Percentiles rank a stretch among this genome's conserved stretches.
These are phyloP conservation scores for Colletes gigas DNA, from an alignment of 1,140 invertebrate genomes.

Conservation along the genomic window DNA sequence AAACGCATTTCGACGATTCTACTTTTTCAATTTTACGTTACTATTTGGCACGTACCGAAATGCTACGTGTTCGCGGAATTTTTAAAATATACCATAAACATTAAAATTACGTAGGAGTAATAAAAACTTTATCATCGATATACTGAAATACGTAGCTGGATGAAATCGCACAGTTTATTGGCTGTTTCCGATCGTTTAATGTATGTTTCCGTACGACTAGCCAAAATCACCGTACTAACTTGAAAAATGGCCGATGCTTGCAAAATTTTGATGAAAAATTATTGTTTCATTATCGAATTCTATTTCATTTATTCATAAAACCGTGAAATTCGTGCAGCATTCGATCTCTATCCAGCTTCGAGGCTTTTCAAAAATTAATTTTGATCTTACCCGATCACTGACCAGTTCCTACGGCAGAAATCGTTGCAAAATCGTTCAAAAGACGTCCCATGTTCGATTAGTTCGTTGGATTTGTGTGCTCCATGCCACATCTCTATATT, in stretches of 20 bases:
- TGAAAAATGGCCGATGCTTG: too few species aligned
- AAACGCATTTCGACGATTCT: not conserved
- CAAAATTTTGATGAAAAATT: not conserved
- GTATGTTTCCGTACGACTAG: too few species aligned
- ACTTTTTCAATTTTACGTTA: not conserved
- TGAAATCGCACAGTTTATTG: constrained; percentile 1
- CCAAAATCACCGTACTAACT: too few species aligned
- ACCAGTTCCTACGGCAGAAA: not conserved
- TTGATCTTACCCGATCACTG: constrained; percentile 16
- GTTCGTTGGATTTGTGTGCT: too few species aligned
- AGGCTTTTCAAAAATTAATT: constrained; percentile 7
- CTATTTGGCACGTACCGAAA: not conserved
- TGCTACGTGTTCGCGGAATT: not conserved
- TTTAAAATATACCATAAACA: too few species aligned
- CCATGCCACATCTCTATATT: too few species aligned
- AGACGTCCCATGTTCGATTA: not conserved
- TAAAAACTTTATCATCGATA: not conserved
- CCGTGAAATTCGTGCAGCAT: not conserved
- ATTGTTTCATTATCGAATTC: not conserved
- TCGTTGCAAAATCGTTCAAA: not conserved
- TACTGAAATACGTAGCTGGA: not conserved
- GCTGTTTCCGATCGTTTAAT: too few species aligned
- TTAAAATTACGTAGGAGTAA: too few species aligned
- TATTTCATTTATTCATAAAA: not conserved
- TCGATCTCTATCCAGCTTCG: constrained; percentile 4